Conservation (phyloP, 1,140 invertebrate genomes). For the Drosophila willistoni region DNA sequence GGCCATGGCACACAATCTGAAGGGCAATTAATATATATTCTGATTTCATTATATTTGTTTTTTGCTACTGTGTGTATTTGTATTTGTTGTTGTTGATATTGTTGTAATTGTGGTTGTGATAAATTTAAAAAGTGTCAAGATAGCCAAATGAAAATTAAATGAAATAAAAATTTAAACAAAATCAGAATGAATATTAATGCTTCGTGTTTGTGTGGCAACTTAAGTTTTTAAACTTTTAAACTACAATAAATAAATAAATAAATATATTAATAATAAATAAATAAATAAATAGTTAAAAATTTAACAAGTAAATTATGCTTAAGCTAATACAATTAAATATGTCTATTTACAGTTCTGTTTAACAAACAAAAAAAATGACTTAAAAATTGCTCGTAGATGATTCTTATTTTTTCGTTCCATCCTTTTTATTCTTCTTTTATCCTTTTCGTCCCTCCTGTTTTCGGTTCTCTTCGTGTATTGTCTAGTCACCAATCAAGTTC, state of each 20-base stretch:
- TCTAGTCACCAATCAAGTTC: background rate
- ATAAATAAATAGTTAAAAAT: conserved; percentile 54
- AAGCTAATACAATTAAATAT: conserved; percentile 35
- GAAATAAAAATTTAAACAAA: conserved; percentile 53
- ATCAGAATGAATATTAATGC: conserved; percentile 74
- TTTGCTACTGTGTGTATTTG: background rate
- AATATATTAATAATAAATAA: conserved; percentile 58
- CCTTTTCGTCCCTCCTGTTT: background rate
- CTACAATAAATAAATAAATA: conserved; percentile 59
- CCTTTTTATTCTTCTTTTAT: conserved; percentile 2
- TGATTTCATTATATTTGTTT: conserved; percentile 63
- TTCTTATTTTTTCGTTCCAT: background rate
- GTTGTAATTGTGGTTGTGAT: conserved; percentile 3
- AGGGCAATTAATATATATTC: conserved; percentile 65
- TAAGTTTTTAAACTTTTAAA: conserved; percentile 33
- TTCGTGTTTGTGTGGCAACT: conserved; percentile 11
- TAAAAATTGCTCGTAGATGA: conserved; percentile 49
- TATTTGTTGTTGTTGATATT: background rate
- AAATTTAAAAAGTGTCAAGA: conserved; percentile 38
- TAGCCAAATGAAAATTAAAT: conserved; percentile 1
- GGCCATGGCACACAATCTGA: conserved; percentile 26
- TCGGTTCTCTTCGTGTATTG: background rate
- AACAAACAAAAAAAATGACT: conserved; percentile 71
- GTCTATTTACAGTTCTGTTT: conserved; percentile 73
- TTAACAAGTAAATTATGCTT: conserved; percentile 67